Percentiles rank a stretch among this genome's conserved stretches.
Evolutionary conservation across 2,797 vertebrate genomes (phyloP).

Genomic region (Arctocebus calabarensis): DNA sequence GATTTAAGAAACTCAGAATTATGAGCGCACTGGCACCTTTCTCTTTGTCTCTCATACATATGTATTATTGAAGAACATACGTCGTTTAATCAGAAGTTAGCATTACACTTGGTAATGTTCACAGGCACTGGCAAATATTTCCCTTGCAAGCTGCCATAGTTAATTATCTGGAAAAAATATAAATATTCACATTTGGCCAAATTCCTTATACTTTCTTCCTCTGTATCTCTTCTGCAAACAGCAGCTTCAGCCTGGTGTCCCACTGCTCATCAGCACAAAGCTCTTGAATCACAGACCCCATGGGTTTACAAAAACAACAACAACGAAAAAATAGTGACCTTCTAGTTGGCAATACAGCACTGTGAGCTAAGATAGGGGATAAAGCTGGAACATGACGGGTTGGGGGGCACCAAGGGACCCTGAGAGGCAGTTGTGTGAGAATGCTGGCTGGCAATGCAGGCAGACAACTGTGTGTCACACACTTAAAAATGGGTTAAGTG

Average conservation of each 20-base stretch:
- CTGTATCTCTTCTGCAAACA: constrained; percentile 48
- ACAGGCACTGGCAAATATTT: constrained; percentile 71
- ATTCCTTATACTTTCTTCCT: constrained; percentile 16
- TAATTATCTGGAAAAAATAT: constrained; percentile 69
- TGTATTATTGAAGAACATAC: constrained; percentile 65
- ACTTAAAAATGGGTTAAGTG: neutral
- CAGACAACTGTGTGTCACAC: neutral
- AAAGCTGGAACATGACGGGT: neutral
- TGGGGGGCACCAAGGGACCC: neutral
- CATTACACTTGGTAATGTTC: constrained; percentile 43
- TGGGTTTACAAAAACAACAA: neutral
- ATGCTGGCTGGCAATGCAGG: neutral
- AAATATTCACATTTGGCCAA: constrained; percentile 59
- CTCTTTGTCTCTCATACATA: constrained; percentile 57
- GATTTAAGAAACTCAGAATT: constrained; percentile 66
- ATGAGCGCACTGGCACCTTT: constrained; percentile 60
- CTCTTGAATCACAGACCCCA: neutral
- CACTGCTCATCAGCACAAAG: constrained; percentile 10
- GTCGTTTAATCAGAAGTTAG: constrained; percentile 76
- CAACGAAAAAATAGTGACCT: neutral
- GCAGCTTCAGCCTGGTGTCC: neutral
- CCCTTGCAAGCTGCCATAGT: constrained; percentile 67
- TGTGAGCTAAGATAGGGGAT: neutral
- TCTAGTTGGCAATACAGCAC: neutral
- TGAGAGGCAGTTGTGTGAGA: neutral